These are phyloP conservation scores for Tetragnatha montana DNA, from an alignment of 2,888 invertebrate species.

Conservation along the genomic window DNA sequence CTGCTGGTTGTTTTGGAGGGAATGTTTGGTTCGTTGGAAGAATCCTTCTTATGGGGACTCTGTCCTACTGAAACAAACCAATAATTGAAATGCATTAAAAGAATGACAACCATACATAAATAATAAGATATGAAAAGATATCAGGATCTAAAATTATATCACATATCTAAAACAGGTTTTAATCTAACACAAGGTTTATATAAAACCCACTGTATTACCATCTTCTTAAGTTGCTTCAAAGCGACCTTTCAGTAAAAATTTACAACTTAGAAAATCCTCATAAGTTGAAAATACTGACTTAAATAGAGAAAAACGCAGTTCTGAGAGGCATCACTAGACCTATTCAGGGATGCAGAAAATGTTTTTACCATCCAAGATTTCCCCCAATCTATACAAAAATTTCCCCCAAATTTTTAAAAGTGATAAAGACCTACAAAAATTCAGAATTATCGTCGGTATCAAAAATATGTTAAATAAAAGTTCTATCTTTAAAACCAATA, in stretches of 20 bases:
- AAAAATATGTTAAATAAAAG: too few species aligned
- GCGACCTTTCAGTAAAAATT: too few species aligned
- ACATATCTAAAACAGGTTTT: not conserved
- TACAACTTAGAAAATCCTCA: too few species aligned
- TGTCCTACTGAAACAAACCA: not conserved
- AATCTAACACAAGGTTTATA: not conserved
- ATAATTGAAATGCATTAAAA: not conserved
- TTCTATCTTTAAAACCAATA: too few species aligned
- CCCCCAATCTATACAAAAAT: too few species aligned
- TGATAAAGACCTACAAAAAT: too few species aligned
- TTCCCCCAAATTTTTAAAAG: too few species aligned
- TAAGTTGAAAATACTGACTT: not conserved
- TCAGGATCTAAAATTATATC: not conserved
- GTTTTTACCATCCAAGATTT: too few species aligned
- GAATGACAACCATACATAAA: not conserved
- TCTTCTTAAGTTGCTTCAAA: not conserved
- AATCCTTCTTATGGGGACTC: not conserved
- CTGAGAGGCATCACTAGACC: too few species aligned
- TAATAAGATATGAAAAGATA: not conserved
- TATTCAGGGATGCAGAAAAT: too few species aligned
- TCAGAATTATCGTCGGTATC: too few species aligned
- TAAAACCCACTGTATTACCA: not conserved
- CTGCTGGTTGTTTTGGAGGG: conserved; percentile 10
- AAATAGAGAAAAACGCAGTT: too few species aligned
- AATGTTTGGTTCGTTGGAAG: not conserved